These are phyloP conservation scores for Amphiura filiformis DNA, from an alignment of 35 echinoderm and acorn worm genomes.

Conservation along the genomic window DNA sequence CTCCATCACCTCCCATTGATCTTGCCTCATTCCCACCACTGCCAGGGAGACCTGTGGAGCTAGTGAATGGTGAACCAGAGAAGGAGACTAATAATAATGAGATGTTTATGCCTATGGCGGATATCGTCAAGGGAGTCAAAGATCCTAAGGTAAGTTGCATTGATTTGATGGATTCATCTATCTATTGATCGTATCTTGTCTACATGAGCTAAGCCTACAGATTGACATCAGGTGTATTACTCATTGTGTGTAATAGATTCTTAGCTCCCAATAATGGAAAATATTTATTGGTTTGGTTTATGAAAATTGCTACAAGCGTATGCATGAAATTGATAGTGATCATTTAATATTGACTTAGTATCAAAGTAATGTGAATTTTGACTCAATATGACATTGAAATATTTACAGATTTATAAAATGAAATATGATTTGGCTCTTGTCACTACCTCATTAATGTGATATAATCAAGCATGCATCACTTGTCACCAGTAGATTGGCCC, in stretches of 20 bases:
- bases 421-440: no score
- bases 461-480: no score
- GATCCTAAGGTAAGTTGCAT: conserved; percentile 76
- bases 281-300: no score
- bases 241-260: not conserved
- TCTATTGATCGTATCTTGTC: not conserved
- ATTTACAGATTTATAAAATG: no score
- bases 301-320: no score
- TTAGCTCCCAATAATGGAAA: not conserved
- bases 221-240: not conserved
- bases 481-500: no score
- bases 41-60: conserved; percentile 54
- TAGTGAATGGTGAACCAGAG: conserved; percentile 41
- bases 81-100: conserved; percentile 59
- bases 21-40: conserved; percentile 81
- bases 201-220: not conserved
- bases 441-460: no score
- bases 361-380: no score
- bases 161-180: not conserved
- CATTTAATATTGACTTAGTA: no score
- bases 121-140: conserved; percentile 88
- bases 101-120: conserved; percentile 78
- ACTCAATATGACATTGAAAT: no score
- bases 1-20: conserved; percentile 66
- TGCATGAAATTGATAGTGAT: no score